Evolutionary conservation across 2,888 invertebrate genomes (phyloP), one percentile per base, ranked within the genome.

Genomic region (Hylaea fasciaria): DNA sequence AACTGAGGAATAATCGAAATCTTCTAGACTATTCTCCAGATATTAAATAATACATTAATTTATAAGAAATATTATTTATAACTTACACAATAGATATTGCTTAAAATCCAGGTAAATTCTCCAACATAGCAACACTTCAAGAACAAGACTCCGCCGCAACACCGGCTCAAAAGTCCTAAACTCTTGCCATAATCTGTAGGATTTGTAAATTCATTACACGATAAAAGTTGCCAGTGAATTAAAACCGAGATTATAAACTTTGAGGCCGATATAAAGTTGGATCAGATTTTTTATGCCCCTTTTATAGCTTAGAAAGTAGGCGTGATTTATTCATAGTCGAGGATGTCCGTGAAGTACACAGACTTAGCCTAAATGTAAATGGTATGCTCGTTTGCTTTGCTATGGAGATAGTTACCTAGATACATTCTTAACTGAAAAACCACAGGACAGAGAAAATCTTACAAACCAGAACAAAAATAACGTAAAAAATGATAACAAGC

Each of bases 141-240:
- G 53, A 45, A 39, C 39, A 46, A 47, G 40, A 28, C 54, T 44
- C 28, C 51, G 3, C 41, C 52, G 14, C 35, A 52, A 47, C 28
- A 58, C 52, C 41, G 44, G 53, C 54, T 51, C 41, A 37, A 56
- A 63, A 66, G 57, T 61, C 52, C 61, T 47, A 59, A 62, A 64
- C 62, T 63, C 55, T 39, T 60, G 65, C 60, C 65, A 69, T 69
- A 69, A 69, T 64, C 66, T 65, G 44, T 50, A 46, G 81, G 83
- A 84, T 83, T 82, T 83, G 83, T 81, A 81, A 84, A 84, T 83
- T 85, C 82, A 85, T 85, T 82, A 81, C 70, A 63, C 78, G 79
- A 81, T 83, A 83, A 85, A 84, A 85, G 80, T 82, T 82, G 62
- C 60, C 62, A 69, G 69, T 73, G 78, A 82, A 84, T 85, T 84